A percentile compares a stretch with the other conserved stretches of the same genome.
These are phyloP conservation scores for Tychaedon coryphoeus DNA, from an alignment of 2,113 vertebrate species.

Conservation along the genomic window DNA sequence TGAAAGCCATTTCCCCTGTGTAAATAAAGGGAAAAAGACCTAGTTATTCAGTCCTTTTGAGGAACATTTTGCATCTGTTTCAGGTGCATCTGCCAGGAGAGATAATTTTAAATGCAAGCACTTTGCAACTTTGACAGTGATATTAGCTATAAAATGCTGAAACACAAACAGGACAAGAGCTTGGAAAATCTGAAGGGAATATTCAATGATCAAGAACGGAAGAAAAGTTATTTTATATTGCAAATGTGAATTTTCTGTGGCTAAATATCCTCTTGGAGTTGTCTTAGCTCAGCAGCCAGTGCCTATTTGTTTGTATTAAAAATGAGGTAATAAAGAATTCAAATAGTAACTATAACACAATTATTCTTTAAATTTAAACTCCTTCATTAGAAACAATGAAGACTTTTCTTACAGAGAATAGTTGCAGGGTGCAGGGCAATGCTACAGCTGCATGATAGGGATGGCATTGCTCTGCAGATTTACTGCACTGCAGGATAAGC, in stretches of 20 bases:
- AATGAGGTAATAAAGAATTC: neutral
- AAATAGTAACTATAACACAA: neutral
- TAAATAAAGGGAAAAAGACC: constrained; percentile 3
- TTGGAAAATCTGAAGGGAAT: neutral
- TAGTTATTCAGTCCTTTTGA: neutral
- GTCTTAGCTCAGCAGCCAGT: neutral
- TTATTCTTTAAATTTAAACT: neutral
- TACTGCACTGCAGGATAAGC: neutral
- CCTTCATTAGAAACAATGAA: neutral
- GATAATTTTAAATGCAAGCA: neutral
- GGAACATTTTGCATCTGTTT: neutral
- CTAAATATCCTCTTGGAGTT: neutral
- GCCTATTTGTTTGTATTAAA: neutral
- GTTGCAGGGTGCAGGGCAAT: neutral
- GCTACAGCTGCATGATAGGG: neutral
- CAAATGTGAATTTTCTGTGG: neutral
- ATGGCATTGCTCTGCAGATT: neutral
- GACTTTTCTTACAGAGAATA: neutral
- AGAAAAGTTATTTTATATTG: neutral
- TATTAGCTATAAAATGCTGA: neutral
- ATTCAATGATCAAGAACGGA: neutral
- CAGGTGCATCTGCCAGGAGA: neutral
- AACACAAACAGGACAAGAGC: neutral
- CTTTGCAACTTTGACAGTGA: neutral
- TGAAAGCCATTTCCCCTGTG: neutral